phyloP scores from a whole-genome alignment of 2,888 invertebrate genomes.

The Eulithis testata region DNA sequence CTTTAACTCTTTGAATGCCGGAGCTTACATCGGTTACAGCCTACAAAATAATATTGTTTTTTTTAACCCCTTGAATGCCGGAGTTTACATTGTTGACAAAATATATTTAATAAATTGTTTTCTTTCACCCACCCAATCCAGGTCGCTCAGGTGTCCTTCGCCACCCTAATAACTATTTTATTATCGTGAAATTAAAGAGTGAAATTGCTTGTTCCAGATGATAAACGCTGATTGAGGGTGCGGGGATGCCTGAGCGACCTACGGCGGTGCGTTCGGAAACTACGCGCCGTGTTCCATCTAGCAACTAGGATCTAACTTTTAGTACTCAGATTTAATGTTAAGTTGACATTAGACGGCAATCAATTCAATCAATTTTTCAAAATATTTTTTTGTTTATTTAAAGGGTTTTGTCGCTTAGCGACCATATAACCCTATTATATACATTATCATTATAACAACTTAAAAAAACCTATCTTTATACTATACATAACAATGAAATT shows the following conservation, averaged over 20 bases:
- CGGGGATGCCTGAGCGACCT: slow-evolving; percentile 77
- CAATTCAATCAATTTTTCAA: too few species aligned
- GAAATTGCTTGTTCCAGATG: slow-evolving; percentile 83
- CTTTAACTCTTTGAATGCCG: too few species aligned
- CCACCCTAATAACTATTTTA: slow-evolving; percentile 52
- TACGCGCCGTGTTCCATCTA: slow-evolving; percentile 28
- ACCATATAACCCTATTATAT: too few species aligned
- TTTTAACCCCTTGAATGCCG: too few species aligned
- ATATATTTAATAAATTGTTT: slow-evolving; percentile 3
- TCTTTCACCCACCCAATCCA: slow-evolving; percentile 30
- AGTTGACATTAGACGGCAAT: background rate
- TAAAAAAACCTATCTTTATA: too few species aligned
- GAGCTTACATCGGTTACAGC: too few species aligned
- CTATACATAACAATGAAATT: too few species aligned
- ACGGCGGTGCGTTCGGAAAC: slow-evolving; percentile 49
- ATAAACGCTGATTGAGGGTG: slow-evolving; percentile 80
- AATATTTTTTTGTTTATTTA: too few species aligned
- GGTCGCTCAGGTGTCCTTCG: slow-evolving; percentile 78
- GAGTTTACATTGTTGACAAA: too few species aligned
- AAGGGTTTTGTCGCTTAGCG: too few species aligned
- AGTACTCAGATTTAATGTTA: background rate
- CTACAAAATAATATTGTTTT: too few species aligned
- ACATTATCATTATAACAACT: too few species aligned
- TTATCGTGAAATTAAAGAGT: slow-evolving; percentile 68
- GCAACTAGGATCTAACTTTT: slow-evolving; percentile 21